phyloP scores from a whole-genome alignment of 2,113 vertebrate genomes.

The Hiodon tergisus region DNA sequence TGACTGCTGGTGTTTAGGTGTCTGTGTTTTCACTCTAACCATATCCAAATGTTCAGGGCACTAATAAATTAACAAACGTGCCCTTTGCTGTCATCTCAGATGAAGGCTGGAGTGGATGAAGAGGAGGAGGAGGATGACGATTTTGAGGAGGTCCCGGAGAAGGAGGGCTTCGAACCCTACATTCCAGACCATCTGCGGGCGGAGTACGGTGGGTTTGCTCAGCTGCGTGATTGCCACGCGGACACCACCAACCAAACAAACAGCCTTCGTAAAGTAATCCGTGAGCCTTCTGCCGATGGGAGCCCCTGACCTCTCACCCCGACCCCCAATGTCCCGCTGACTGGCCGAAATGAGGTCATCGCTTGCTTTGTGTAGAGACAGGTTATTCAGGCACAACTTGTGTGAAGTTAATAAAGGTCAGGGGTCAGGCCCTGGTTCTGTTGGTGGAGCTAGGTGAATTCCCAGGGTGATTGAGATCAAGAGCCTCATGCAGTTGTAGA shows the following conservation, averaged over 20 bases:
- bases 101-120: conserved; percentile 44
- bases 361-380: conserved; percentile 30
- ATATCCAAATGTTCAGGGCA: too few relatives aligned
- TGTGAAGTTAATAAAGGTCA: neutral
- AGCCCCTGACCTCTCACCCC: conserved; percentile 38
- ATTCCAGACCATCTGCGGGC: conserved; percentile 78
- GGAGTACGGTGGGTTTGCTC: conserved; percentile 80
- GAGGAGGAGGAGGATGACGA: conserved; percentile 68
- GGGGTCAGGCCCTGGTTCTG: neutral
- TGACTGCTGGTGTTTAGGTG: neutral
- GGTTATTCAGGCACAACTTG: neutral
- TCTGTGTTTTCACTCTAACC: conserved; percentile 1
- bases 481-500: neutral
- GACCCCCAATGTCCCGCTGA: neutral
- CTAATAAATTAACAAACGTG: neutral
- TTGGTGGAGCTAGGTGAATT: too few relatives aligned
- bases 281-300: neutral
- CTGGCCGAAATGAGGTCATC: conserved; percentile 4
- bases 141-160: conserved; percentile 92
- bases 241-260: conserved; percentile 57
- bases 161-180: conserved; percentile 85
- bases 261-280: conserved; percentile 60
- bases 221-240: conserved; percentile 46
- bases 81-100: conserved; percentile 35
- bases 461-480: neutral